Evolutionary conservation across 2,797 vertebrate species (phyloP).

Genomic region (Orestias chungarensis): DNA sequence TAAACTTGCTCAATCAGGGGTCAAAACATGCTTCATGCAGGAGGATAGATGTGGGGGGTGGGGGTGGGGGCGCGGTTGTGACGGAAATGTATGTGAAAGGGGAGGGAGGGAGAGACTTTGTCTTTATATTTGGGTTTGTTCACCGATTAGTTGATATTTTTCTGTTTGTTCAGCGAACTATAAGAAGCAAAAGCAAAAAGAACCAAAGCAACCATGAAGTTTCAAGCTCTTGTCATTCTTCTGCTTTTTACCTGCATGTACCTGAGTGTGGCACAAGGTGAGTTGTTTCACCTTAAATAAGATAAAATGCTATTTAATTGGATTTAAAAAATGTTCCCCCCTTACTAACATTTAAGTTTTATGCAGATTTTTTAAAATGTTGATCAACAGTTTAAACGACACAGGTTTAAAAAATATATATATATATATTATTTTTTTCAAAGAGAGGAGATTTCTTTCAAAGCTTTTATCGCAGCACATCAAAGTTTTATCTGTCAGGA

Average conservation of each 20-base stretch:
- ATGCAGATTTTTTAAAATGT: background rate
- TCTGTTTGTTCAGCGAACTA: constrained; percentile 30
- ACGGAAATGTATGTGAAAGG: constrained; percentile 1
- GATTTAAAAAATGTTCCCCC: background rate
- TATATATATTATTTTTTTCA: background rate
- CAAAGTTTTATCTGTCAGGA: constrained; percentile 7
- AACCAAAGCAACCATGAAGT: constrained; percentile 69
- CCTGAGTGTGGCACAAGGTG: constrained; percentile 78
- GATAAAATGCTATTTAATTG: background rate
- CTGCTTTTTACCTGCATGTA: constrained; percentile 74
- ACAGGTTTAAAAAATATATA: too few relatives aligned
- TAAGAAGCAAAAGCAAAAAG: constrained; percentile 21
- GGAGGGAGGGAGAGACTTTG: background rate
- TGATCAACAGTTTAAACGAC: background rate
- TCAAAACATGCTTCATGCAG: constrained; percentile 23
- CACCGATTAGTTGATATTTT: constrained; percentile 13
- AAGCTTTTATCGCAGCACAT: background rate
- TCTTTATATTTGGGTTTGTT: constrained; percentile 7
- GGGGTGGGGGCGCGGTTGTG: constrained; percentile 5
- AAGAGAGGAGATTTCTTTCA: background rate
- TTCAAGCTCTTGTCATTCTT: constrained; percentile 61
- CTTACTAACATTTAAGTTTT: background rate
- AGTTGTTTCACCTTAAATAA: background rate
- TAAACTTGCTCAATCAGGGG: constrained; percentile 22
- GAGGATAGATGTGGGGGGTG: constrained; percentile 1